Evolutionary conservation across 2,113 vertebrate genomes (phyloP), one percentile per base, ranked within the genome.

Genomic region (Pteropus alecto): DNA sequence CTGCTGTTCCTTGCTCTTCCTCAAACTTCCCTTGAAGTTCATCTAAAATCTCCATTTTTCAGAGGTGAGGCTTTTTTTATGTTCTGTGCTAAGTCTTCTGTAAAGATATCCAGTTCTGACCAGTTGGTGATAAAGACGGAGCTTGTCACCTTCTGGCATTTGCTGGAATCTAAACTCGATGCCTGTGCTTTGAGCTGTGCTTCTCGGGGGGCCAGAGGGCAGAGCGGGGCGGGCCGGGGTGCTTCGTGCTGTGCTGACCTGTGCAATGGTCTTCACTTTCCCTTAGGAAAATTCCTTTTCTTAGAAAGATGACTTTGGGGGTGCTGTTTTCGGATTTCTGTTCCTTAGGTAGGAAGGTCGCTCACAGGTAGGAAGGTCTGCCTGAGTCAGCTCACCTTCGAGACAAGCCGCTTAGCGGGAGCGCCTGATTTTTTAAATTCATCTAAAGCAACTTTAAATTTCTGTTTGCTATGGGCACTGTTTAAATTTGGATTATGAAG

Each of bases 11-110:
- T 16, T 0, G 1, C 76, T 51, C 60, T 63, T 76, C 94, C 81
- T 48, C 22, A 19, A 1, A 9, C 88, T 54, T n/a, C 24, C 76
- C 22, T 8, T 56, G 87, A 90, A 70, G 48, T 35, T 74, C 73
- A 3, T 24, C 87, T 51, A 7, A 43, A 93, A 30, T 11, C 90
- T 22, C 51, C 97, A 0, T 35, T 43, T 26, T 74, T 33, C 83
- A n/a, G 9, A 97, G 97, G 95, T 96, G 77, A 97, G 97, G 60
- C 30, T 60, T 78, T 51, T 60, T 78, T 51, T 51, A 2, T n/a
- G 11, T 48, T 85, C 24, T 11, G 0, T 6, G 2, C 18, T 11
- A 0, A 9, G 22, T 43, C 70, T 51, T n/a, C 65, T 67, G 85
- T 54, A 6, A n/a, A 74, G 83, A 11, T 35, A 13, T 0, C 26